Evolutionary conservation across 1,140 invertebrate species (phyloP), one percentile per base, ranked within the genome.

Genomic region (Apis florea): DNA sequence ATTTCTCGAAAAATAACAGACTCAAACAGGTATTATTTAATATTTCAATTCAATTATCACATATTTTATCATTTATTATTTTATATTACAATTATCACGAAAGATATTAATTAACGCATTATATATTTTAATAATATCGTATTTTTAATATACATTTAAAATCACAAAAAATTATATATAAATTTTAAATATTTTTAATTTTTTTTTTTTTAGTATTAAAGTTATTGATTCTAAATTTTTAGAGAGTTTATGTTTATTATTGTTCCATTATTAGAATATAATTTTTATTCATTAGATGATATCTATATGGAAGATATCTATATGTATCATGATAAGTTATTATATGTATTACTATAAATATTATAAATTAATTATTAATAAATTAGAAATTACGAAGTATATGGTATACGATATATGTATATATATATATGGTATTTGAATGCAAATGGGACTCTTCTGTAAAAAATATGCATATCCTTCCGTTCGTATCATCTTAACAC

Each of bases 401-500:
- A 26, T 5, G 15, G 26, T 19, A n/a, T n/a, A n/a, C n/a, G n/a
- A n/a, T n/a, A n/a, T n/a, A n/a, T 4, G 1, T 12, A 31, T 21
- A 71, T 12, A 17, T 51, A 49, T 17, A 24, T 17, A 31, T 31
- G 13, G 3, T n/a, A 26, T 13, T 19, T 75, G 19, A 40, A 68
- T 53, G 64, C 64, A 47, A 68, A n/a, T 10, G 51, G 8, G 15
- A 67, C 51, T 53, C 61, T 54, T 24, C 31, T 24, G 21, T 77
- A 21, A 77, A 53, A 77, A 68, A 56, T 63, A 64, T 53, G 75
- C 54, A 64, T 66, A 59, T 58, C 71, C 83, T 83, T 54, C 66
- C 58, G 51, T 24, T 66, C 56, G 9, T 51, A 83, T 77, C 68
- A 49, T 58, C 58, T 40, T 73, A 79, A 85, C 82, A 73, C 68